phyloP scores from a whole-genome alignment of 30 jellyfish, hydroid and myxozoan genomes.

The Morbakka virulenta region DNA sequence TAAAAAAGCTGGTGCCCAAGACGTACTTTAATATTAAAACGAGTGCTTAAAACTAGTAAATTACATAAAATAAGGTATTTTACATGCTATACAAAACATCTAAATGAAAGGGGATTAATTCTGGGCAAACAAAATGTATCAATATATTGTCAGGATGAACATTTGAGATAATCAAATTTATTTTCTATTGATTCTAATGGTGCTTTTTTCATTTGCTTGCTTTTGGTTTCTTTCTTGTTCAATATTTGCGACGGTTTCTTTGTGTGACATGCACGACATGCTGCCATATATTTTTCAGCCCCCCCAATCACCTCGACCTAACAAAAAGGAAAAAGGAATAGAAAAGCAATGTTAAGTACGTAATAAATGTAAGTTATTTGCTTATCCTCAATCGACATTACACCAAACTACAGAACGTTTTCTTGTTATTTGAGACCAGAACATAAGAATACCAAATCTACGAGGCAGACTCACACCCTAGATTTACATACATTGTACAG shows the following conservation, averaged over 20 bases:
- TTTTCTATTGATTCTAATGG: constrained; percentile 39
- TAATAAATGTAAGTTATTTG: no score
- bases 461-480: no score
- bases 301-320: constrained; percentile 99
- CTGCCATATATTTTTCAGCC: constrained; percentile 98
- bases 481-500: no score
- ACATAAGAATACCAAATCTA: no score
- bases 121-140: background rate
- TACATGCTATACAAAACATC: background rate
- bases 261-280: constrained; percentile 92
- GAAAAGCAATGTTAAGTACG: no score
- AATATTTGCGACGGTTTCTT: constrained; percentile 8
- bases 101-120: background rate
- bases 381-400: no score
- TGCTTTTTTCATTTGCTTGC: background rate
- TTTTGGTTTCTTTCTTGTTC: constrained; percentile 2
- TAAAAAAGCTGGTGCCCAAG: no score
- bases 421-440: no score
- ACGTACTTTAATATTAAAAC: no score
- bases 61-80: background rate
- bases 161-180: background rate
- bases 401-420: no score
- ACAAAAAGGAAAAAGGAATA: no score
- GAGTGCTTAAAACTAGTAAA: no score
- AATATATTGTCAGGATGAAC: background rate